Conservation (phyloP, 2,888 invertebrate genomes). For the Cryptocephalus moraei region DNA sequence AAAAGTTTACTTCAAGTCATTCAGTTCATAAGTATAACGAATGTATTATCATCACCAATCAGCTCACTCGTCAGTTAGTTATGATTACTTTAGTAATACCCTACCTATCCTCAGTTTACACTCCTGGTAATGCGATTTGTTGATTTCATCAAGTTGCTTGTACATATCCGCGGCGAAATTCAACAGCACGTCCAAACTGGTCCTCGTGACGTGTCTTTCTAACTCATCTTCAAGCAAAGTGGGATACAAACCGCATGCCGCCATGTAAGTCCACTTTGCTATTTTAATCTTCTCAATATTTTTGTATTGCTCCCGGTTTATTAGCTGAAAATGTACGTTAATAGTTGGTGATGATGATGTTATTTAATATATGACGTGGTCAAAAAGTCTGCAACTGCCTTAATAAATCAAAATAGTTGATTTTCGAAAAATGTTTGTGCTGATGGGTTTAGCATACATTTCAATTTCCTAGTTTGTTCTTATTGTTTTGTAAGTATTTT, state of each 20-base stretch:
- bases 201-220: conserved; percentile 24
- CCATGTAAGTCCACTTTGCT: conserved; percentile 96
- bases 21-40: no score
- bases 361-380: no score
- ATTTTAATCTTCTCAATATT: conserved; percentile 93
- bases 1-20: no score
- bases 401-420: no score
- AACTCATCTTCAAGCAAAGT: conserved; percentile 46
- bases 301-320: conserved; percentile 31
- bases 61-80: no score
- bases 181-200: conserved; percentile 48
- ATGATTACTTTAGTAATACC: background rate
- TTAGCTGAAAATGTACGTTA: conserved; percentile 14
- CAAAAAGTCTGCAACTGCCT: no score
- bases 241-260: conserved; percentile 80
- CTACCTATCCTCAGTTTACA: conserved; percentile 65
- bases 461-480: no score
- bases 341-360: no score
- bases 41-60: no score
- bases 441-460: no score
- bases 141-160: conserved; percentile 50
- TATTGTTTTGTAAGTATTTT: no score
- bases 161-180: conserved; percentile 68
- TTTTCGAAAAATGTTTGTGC: no score
- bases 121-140: conserved; percentile 43